Percentiles rank a stretch among this genome's conserved stretches.
Evolutionary conservation across 2,888 invertebrate species (phyloP).

Genomic region (Tipula unca): DNA sequence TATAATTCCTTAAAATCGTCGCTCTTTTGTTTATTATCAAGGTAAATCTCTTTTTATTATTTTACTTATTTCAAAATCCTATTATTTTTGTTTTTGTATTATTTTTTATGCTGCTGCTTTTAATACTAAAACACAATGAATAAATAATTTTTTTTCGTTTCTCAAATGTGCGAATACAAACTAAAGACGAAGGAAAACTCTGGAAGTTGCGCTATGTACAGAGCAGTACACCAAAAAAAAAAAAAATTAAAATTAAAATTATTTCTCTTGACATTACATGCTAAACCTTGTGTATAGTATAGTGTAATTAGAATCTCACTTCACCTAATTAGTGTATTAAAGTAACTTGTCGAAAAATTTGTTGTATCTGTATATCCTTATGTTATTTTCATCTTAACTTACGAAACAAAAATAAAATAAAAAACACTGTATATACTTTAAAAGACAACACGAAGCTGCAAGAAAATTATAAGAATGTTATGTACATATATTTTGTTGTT

Average conservation of each 20-base stretch:
- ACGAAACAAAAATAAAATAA: background rate
- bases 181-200: background rate
- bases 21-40: conserved; percentile 8
- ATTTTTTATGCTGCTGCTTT: background rate
- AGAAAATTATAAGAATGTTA: background rate
- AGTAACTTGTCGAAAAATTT: background rate
- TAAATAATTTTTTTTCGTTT: background rate
- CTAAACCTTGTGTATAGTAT: background rate
- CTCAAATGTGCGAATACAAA: background rate
- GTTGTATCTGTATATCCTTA: background rate
- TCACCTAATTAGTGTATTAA: background rate
- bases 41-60: background rate
- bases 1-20: background rate
- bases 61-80: background rate
- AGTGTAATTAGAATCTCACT: conserved; percentile 8
- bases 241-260: too few species aligned
- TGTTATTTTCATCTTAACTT: background rate
- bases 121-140: background rate
- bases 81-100: background rate
- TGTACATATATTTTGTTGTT: background rate
- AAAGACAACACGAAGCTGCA: background rate
- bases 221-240: background rate
- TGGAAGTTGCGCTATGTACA: background rate
- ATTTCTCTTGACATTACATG: background rate
- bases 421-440: background rate